Evolutionary conservation across 2,113 vertebrate species (phyloP), one percentile per base, ranked within the genome.

Genomic region (Lepisosteus oculatus): DNA sequence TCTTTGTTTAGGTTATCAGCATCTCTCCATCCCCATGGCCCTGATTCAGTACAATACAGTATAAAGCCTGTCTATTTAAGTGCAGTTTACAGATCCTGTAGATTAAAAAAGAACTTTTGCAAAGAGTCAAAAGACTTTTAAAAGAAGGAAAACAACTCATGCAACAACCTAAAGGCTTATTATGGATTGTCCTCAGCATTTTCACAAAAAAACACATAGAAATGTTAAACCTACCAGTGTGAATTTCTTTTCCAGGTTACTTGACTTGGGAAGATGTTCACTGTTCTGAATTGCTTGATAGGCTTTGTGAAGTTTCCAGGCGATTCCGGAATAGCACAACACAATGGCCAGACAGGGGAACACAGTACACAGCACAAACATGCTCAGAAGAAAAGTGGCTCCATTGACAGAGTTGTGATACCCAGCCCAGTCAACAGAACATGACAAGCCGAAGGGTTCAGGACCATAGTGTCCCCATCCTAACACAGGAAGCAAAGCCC

Each of bases 401-500:
- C 88, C 85, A 43, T 88, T 92, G 42, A 80, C 75, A 11, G 84
- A 86, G 8, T 81, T 66, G 69, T 90, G 86, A 15, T 93, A 93
- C 4, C 89, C 84, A 9, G 80, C 83, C 93, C 93, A 94, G 76
- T 92, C 90, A 65, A 94, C 85, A 0, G 93, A 93, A 77, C 93
- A 94, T 15, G 93, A 90, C 14, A 90, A 86, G 61, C 93, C 93
- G 44, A 90, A 94, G 0, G 93, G 93, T 81, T 94, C 93, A 0
- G 93, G 90, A 3, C 93, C 92, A 0, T 94, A 94, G 69, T 88
- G 87, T 3, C 93, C 93, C 93, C 92, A 94, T 55, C 93, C 93
- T 29, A 94, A 74, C 78, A 94, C 71, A 41, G 93, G 93, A 15
- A 92, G 74, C 73, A 85, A 69, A 15, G 92, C 90, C 93, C 93